Base-by-base conservation (phyloP, 2,113 vertebrate species). In the Syngnathus floridae region DNA sequence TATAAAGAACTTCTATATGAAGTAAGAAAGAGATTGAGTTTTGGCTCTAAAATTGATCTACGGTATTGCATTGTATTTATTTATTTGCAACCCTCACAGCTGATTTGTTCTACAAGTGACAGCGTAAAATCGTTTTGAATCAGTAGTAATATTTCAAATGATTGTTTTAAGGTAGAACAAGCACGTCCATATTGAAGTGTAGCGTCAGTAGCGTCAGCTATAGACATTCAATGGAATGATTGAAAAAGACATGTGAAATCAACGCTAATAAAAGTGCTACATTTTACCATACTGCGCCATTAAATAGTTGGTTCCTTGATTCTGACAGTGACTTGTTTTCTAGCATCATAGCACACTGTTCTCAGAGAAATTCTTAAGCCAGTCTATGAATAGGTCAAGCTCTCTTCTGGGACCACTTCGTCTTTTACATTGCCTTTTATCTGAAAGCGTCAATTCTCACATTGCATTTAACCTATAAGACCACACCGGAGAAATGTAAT, bases 361-460 rank as follows among this genome's bases (percentile, higher is more conserved):
- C 72, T 78, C 59, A 5, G 26, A 80, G 72, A 83, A 83, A 80
- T 69, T 73, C 58, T 65, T 45, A 55, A 59, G 62, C 36, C 4
- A 26, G 59, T 62, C 69, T 57, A 76, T 83, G 79, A 80, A 83
- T 86, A 84, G 86, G 79, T 82, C 72, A 83, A 68, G 49, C 77
- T 56, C 19, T 62, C 76, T 17, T 35, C 69, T 61, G 76, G 75
- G 62, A 71, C 73, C 40, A 51, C 69, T 77, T 82, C 80, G 75
- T 66, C 65, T 76, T 80, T 77, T 63, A 68, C 62, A 14, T 65
- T 76, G 68, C 73, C 76, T 76, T 84, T 22, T 37, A 49, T 71
- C 60, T 67, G 35, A 1, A 56, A 72, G 62, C 49, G 48, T 70
- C 22, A 16, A 21, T 11, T 31, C 16, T 60, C 35, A 41, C 9